phyloP scores from a whole-genome alignment of 2,888 invertebrate genomes.

The Gisinianus flammeolus region DNA sequence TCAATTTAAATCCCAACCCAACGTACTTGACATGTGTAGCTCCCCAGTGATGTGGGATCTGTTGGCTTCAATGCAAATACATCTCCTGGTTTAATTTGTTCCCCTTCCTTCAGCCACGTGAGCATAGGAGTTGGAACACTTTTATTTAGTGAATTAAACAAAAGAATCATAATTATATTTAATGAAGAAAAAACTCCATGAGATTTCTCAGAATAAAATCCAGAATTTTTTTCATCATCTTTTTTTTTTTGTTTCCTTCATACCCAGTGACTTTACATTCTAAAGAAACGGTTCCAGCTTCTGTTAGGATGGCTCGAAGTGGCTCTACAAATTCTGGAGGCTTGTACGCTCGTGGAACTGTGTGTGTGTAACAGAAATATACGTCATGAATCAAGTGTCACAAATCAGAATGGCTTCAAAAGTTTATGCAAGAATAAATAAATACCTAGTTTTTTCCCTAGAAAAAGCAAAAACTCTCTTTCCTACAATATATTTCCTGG shows the following conservation, averaged over 20 bases:
- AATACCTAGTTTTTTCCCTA: neutral
- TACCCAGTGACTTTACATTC: constrained; percentile 75
- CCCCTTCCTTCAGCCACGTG: constrained; percentile 81
- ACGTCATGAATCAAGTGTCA: neutral
- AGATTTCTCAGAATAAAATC: neutral
- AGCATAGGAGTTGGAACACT: constrained; percentile 73
- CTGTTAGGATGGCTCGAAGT: constrained; percentile 79
- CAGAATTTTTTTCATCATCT: too few species aligned
- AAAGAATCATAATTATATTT: neutral
- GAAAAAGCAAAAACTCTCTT: neutral
- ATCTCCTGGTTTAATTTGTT: constrained; percentile 87
- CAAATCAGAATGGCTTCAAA: neutral
- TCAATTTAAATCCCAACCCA: too few species aligned
- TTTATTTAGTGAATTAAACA: too few species aligned
- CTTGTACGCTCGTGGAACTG: constrained; percentile 86
- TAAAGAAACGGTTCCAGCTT: constrained; percentile 85
- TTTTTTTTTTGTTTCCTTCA: neutral
- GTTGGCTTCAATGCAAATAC: constrained; percentile 85
- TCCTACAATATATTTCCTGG: neutral
- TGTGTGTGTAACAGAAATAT: neutral
- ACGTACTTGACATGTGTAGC: constrained; percentile 86
- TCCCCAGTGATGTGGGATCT: constrained; percentile 82
- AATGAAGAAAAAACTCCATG: neutral
- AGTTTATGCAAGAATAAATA: neutral
- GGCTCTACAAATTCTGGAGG: constrained; percentile 86